These are phyloP conservation scores for Lathronympha strigana DNA, from an alignment of 2,888 invertebrate genomes.

Conservation along the genomic window DNA sequence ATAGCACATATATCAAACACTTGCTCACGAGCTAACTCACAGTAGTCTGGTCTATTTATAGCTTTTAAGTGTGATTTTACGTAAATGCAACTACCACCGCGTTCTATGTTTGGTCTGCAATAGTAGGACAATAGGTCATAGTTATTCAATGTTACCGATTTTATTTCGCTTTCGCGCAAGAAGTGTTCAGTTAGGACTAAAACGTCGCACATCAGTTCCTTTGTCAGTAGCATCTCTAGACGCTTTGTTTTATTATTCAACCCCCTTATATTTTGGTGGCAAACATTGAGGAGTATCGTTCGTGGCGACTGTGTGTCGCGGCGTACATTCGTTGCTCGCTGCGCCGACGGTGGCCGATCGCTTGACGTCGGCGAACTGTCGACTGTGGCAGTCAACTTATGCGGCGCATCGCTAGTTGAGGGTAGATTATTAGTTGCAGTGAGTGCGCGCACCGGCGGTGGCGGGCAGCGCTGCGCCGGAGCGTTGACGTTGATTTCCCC, in stretches of 20 bases:
- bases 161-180: background rate
- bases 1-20: too few species aligned
- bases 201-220: slow-evolving; percentile 1
- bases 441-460: background rate
- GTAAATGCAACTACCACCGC: too few species aligned
- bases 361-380: too few species aligned
- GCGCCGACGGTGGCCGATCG: too few species aligned
- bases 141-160: background rate
- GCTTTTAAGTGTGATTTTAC: too few species aligned
- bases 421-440: background rate
- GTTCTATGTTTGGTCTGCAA: too few species aligned
- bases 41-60: too few species aligned
- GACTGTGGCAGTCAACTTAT: too few species aligned
- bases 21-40: too few species aligned
- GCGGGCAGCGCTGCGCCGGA: background rate
- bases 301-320: too few species aligned
- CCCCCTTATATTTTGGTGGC: slow-evolving; percentile 2
- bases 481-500: background rate
- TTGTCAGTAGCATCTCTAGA: background rate
- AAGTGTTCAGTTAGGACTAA: slow-evolving; percentile 19
- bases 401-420: background rate
- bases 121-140: too few species aligned
- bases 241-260: background rate
- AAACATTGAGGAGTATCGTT: background rate
- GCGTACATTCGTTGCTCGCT: too few species aligned